Conservation (phyloP, 2,888 invertebrate genomes). For the Neocrepidodera transversa region DNA sequence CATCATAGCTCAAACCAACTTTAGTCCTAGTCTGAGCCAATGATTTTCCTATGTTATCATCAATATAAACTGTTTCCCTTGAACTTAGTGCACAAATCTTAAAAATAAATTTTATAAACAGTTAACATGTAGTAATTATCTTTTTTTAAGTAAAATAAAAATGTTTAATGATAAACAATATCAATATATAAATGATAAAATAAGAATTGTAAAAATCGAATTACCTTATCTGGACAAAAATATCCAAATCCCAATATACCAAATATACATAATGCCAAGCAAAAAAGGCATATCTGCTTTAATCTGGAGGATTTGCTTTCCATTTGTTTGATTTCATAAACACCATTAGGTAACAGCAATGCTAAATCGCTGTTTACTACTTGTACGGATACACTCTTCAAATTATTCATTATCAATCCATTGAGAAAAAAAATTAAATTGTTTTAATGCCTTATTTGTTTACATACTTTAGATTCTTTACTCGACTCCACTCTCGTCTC, state of each 20-base stretch:
- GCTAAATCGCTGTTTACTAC: conserved; percentile 82
- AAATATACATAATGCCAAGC: conserved; percentile 81
- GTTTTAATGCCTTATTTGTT: conserved; percentile 20
- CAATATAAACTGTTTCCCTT: conserved; percentile 61
- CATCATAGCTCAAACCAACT: conserved; percentile 82
- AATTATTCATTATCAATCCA: conserved; percentile 59
- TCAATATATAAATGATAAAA: no score
- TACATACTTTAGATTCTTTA: conserved; percentile 16
- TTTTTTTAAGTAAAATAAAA: no score
- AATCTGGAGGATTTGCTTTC: conserved; percentile 81
- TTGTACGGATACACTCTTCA: conserved; percentile 77
- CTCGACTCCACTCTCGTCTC: no score
- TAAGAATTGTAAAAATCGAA: no score
- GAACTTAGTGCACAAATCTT: conserved; percentile 78
- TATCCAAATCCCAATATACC: conserved; percentile 90
- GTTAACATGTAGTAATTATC: no score
- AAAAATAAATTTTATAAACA: neutral
- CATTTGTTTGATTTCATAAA: conserved; percentile 85
- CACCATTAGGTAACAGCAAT: conserved; percentile 77
- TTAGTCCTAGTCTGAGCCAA: conserved; percentile 60
- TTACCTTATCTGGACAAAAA: conserved; percentile 86
- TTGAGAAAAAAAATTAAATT: conserved; percentile 25
- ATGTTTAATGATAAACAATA: neutral
- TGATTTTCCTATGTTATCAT: conserved; percentile 62
- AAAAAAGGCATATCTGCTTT: conserved; percentile 81